A percentile compares a stretch with the other conserved stretches of the same genome.
Conservation (phyloP, 2,797 vertebrate genomes). For the Chrysocyon brachyurus region DNA sequence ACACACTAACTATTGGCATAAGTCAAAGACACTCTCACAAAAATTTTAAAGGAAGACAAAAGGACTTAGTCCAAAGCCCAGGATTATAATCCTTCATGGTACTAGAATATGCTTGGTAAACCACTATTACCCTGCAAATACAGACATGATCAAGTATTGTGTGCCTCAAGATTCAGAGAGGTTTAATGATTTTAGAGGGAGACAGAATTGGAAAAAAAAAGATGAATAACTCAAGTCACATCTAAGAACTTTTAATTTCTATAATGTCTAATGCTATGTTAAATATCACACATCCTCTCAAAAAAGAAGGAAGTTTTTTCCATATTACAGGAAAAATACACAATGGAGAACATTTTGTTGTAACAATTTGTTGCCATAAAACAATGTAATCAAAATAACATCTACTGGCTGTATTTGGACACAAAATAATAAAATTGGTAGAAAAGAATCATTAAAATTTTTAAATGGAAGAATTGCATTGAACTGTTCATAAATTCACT, state of each 20-base stretch:
- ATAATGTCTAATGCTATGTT: background rate
- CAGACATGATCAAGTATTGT: background rate
- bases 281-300: background rate
- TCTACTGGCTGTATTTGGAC: background rate
- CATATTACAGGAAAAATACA: background rate
- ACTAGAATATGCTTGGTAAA: constrained; percentile 22
- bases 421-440: constrained; percentile 1
- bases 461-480: background rate
- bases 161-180: background rate
- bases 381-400: background rate
- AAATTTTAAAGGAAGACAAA: constrained; percentile 38
- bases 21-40: constrained; percentile 5
- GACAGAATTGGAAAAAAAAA: background rate
- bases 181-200: constrained; percentile 35
- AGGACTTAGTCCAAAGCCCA: background rate
- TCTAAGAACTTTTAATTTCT: constrained; percentile 6
- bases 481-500: background rate
- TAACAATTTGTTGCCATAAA: background rate
- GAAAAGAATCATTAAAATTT: constrained; percentile 43
- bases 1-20: background rate
- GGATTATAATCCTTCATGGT: background rate
- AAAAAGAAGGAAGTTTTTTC: constrained; percentile 1
- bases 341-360: background rate
- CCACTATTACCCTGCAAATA: background rate
- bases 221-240: background rate